Base-by-base conservation (phyloP, 2,797 vertebrate genomes). In the Fistularia commersonii region DNA sequence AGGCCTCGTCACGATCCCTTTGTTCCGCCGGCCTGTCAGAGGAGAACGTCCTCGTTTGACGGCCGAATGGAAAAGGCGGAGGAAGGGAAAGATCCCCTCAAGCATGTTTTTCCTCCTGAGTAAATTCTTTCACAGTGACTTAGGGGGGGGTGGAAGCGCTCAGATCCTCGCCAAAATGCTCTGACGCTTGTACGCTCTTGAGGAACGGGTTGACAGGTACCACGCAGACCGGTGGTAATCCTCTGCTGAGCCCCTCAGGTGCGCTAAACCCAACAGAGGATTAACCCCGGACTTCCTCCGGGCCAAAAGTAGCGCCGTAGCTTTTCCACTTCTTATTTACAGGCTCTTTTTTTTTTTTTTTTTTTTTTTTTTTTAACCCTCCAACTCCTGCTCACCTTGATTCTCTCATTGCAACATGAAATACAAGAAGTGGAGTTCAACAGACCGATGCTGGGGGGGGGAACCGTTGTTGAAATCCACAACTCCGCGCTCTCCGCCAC, bases 121-220 rank as follows among this genome's bases (percentile, higher is more conserved):
- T 75, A 72, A 75, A 76, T 83, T 80, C 66, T 57, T 85, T 66
- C 46, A 50, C 34, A 42, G 66, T 79, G 76, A 81, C 53, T 45
- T 49, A 68, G 61, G 61, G 54, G 48, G 11, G 61, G 61, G 54
- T 46, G 11, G 35, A 44, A 67, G 51, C 55, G 62, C 50, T 60
- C 39, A 44, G 47, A 12, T 12, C 48, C 53, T 38, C 66, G 67
- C 41, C 6, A 36, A 41, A 41, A 40, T 13, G 53, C 23, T 23
- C 23, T 23, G 23, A 23, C 2, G 23, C 23, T 23, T 23, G 23
- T 23, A 23, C 4, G 23, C 23, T 23, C 23, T 23, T 2, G 23
- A 23, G 23, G 23, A 23, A 23, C 23, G 23, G 23, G 47, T 31
- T 60, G 73, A 60, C 44, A 53, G 36, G 23, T 45, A 56, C 43